Evolutionary conservation across 2,797 vertebrate species (phyloP).

Genomic region (Macropodus opercularis): DNA sequence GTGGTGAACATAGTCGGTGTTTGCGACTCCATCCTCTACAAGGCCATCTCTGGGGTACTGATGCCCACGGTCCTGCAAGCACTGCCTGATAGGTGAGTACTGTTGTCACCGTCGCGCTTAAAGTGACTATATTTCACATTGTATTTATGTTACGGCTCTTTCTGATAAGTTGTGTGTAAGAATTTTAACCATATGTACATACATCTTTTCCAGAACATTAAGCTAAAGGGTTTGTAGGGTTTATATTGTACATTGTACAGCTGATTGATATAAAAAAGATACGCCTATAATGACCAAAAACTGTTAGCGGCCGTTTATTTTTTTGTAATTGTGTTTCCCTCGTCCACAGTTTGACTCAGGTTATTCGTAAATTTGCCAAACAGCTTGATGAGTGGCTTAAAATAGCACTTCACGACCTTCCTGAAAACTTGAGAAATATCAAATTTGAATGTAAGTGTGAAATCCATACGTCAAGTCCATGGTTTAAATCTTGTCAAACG

Average conservation of each 20-base stretch:
- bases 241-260: too few relatives aligned
- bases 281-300: too few relatives aligned
- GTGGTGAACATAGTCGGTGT: constrained; percentile 99
- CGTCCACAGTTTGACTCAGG: constrained; percentile 92
- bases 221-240: too few relatives aligned
- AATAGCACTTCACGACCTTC: constrained; percentile 96
- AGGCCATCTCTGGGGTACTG: constrained; percentile 98
- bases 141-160: too few relatives aligned
- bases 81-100: constrained; percentile 93
- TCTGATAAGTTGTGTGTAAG: too few relatives aligned
- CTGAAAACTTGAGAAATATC: constrained; percentile 97
- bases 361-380: constrained; percentile 99
- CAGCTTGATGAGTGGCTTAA: constrained; percentile 99
- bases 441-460: constrained; percentile 94
- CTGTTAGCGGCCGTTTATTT: too few relatives aligned
- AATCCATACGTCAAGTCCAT: neutral
- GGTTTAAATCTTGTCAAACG: neutral
- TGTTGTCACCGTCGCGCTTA: neutral
- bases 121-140: neutral
- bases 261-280: too few relatives aligned
- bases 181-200: too few relatives aligned
- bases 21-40: constrained; percentile 99
- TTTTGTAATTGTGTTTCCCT: constrained; percentile 10
- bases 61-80: constrained; percentile 99
- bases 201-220: too few relatives aligned